Evolutionary conservation across 2,888 invertebrate species (phyloP).

Genomic region (Quadriops clusia): DNA sequence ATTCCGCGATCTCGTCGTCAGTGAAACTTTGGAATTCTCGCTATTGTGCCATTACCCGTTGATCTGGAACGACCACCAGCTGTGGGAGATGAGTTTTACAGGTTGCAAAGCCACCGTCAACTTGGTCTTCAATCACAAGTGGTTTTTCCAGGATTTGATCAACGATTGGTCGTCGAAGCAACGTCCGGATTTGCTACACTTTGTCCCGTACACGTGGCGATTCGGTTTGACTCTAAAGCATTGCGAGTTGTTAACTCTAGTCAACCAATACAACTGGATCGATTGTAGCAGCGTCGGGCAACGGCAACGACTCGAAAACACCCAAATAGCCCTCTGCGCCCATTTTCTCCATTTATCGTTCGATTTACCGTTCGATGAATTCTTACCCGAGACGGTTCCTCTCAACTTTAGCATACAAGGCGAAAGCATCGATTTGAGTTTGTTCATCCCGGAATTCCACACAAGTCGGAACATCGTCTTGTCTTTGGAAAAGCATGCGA

Average conservation of each 20-base stretch:
- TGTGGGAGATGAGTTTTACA: constrained; percentile 84
- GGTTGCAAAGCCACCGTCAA: constrained; percentile 90
- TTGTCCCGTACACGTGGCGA: constrained; percentile 95
- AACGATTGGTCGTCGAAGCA: constrained; percentile 96
- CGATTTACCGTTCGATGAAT: constrained; percentile 88
- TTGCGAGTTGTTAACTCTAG: constrained; percentile 84
- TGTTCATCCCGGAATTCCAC: constrained; percentile 86
- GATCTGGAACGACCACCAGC: constrained; percentile 93
- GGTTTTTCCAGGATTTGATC: constrained; percentile 88
- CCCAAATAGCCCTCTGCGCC: constrained; percentile 88
- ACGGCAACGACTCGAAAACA: constrained; percentile 55
- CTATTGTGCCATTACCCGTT: constrained; percentile 82
- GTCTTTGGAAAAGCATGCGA: constrained; percentile 79
- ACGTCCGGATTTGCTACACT: constrained; percentile 83
- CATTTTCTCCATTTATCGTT: constrained; percentile 88
- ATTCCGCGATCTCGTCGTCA: constrained; percentile 84
- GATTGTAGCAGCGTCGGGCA: constrained; percentile 93
- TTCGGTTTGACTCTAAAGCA: constrained; percentile 84
- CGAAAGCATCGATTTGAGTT: constrained; percentile 80
- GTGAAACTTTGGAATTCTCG: constrained; percentile 89
- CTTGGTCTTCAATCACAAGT: constrained; percentile 89
- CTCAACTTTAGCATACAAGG: constrained; percentile 91
- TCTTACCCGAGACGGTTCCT: constrained; percentile 79
- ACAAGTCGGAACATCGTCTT: constrained; percentile 73
- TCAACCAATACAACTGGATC: constrained; percentile 98